A percentile compares a stretch with the other conserved stretches of the same genome.
Evolutionary conservation across 2,888 invertebrate genomes (phyloP).

Genomic region (Lycaena phlaeas): DNA sequence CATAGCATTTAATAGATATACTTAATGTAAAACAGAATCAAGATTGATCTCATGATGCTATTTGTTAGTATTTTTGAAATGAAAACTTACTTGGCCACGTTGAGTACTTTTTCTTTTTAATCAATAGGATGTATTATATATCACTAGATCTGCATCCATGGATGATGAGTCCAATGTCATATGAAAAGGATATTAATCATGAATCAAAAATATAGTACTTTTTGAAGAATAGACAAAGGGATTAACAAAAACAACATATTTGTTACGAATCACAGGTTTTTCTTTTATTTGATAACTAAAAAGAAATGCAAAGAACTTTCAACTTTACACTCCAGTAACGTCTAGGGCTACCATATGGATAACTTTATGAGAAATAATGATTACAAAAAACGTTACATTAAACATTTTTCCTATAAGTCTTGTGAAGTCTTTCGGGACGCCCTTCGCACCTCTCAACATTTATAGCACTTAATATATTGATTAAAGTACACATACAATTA

Average conservation of each 20-base stretch:
- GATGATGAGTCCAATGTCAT: no score
- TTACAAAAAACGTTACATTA: slow-evolving; percentile 71
- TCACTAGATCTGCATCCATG: no score
- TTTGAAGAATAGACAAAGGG: no score
- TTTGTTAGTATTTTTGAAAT: no score
- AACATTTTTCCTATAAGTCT: slow-evolving; percentile 71
- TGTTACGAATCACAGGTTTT: slow-evolving; percentile 66
- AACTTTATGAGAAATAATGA: slow-evolving; percentile 63
- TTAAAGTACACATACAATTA: slow-evolving; percentile 23
- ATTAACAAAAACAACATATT: slow-evolving; percentile 32
- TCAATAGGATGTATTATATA: no score
- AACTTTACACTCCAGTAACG: slow-evolving; percentile 65
- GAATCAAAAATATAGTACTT: no score
- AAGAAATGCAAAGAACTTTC: slow-evolving; percentile 66
- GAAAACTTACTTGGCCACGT: no score
- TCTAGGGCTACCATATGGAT: slow-evolving; percentile 64
- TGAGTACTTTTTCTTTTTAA: no score
- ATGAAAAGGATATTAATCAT: no score
- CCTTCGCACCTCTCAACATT: slow-evolving; percentile 47
- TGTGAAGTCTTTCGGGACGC: slow-evolving; percentile 62
- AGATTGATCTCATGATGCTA: no score
- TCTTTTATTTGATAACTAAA: slow-evolving; percentile 66
- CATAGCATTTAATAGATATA: no score
- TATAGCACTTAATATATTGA: slow-evolving; percentile 54
- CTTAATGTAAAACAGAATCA: no score